Evolutionary conservation across 2,797 vertebrate species (phyloP).

Genomic region (Apodemus agrarius): DNA sequence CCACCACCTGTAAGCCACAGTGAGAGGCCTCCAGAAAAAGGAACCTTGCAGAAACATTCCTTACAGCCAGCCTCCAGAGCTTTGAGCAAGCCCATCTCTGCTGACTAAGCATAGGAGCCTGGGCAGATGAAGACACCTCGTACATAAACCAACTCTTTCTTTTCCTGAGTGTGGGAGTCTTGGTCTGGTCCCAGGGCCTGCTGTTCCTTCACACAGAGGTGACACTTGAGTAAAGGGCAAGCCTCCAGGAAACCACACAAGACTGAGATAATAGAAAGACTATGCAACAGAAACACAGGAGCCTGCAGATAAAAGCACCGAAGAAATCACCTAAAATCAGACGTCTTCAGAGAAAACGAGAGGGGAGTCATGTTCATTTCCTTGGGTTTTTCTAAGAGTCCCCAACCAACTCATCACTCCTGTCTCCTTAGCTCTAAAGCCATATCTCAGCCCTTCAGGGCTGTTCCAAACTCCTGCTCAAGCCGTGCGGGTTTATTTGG

Average conservation of each 20-base stretch:
- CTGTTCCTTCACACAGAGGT: background rate
- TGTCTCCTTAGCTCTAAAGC: background rate
- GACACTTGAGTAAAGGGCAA: background rate
- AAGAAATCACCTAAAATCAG: slow-evolving; percentile 21
- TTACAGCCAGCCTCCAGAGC: background rate
- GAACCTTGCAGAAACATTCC: background rate
- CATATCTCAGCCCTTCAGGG: background rate
- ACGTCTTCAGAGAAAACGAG: background rate
- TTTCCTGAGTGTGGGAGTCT: background rate
- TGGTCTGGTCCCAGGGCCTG: background rate
- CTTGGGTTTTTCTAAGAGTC: background rate
- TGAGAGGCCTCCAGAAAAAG: background rate
- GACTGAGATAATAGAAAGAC: background rate
- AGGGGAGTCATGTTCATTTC: background rate
- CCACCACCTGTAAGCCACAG: background rate
- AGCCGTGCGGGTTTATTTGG: background rate
- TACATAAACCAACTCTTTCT: background rate
- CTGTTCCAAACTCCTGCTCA: background rate
- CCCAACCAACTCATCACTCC: background rate
- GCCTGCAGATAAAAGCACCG: background rate
- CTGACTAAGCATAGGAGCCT: background rate
- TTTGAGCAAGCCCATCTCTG: background rate
- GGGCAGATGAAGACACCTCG: too few species aligned
- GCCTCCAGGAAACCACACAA: background rate
- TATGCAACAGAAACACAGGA: background rate